Conservation (phyloP, 2,113 vertebrate genomes). For the Cygnus buccinator region DNA sequence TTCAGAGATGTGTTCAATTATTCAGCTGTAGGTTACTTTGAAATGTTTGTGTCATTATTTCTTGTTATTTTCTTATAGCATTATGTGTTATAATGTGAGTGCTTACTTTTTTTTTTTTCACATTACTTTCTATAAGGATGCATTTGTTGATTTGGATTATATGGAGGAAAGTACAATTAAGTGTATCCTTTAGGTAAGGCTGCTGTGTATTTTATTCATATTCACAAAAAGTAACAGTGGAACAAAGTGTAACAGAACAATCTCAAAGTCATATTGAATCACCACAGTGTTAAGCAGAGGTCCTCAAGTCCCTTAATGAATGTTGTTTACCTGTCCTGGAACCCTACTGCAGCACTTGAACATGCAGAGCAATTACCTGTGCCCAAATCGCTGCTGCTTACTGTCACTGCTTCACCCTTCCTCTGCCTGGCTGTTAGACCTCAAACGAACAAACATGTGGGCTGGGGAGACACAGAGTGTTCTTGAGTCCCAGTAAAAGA, state of each 20-base stretch:
- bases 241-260: neutral
- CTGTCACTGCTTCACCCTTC: neutral
- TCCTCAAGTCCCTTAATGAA: neutral
- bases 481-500: neutral
- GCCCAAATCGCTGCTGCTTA: neutral
- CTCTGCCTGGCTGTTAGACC: neutral
- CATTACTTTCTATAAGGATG: neutral
- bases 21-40: neutral
- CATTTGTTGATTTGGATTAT: neutral
- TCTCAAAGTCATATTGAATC: neutral
- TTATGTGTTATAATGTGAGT: neutral
- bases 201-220: neutral
- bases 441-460: accelerated
- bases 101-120: too few species aligned
- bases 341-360: neutral
- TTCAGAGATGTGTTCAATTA: neutral
- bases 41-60: neutral
- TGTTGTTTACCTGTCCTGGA: neutral
- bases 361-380: neutral
- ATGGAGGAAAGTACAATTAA: neutral
- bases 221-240: neutral
- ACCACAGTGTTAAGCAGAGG: neutral
- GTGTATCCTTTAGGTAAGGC: neutral
- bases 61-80: neutral
- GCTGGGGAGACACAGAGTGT: neutral